A percentile compares a stretch with the other conserved stretches of the same genome.
These are phyloP conservation scores for Bimastos eiseni DNA, from an alignment of 2,888 invertebrate genomes.

Conservation along the genomic window DNA sequence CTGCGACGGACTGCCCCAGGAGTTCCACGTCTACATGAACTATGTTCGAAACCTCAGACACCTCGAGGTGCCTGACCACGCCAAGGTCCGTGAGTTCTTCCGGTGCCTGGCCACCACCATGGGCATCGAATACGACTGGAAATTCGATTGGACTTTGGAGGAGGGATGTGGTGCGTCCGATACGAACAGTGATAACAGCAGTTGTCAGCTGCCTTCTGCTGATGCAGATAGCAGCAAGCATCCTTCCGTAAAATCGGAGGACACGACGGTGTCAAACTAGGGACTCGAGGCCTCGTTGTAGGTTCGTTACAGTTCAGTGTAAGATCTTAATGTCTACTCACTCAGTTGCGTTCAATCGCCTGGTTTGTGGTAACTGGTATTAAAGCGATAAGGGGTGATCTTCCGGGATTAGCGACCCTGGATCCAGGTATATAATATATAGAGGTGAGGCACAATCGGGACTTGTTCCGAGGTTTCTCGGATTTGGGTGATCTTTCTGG, in stretches of 20 bases:
- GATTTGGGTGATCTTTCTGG: background rate
- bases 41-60: constrained; percentile 38
- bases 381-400: background rate
- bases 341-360: background rate
- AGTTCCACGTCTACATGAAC: constrained; percentile 40
- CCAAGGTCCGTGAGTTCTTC: constrained; percentile 37
- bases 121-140: constrained; percentile 37
- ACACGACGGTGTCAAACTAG: background rate
- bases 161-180: background rate
- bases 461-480: too few relatives aligned
- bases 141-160: constrained; percentile 36
- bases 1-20: constrained; percentile 42
- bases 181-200: background rate
- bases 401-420: background rate
- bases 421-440: background rate
- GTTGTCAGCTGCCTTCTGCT: background rate
- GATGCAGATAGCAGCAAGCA: background rate
- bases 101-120: constrained; percentile 28
- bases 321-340: background rate
- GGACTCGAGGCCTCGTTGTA: background rate
- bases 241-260: background rate
- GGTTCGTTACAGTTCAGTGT: background rate
- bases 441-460: background rate
- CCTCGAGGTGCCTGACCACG: constrained; percentile 39
- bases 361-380: background rate